A percentile compares a stretch with the other conserved stretches of the same genome.
These are phyloP conservation scores for Netelia virgata DNA, from an alignment of 2,888 invertebrate genomes.

Conservation along the genomic window DNA sequence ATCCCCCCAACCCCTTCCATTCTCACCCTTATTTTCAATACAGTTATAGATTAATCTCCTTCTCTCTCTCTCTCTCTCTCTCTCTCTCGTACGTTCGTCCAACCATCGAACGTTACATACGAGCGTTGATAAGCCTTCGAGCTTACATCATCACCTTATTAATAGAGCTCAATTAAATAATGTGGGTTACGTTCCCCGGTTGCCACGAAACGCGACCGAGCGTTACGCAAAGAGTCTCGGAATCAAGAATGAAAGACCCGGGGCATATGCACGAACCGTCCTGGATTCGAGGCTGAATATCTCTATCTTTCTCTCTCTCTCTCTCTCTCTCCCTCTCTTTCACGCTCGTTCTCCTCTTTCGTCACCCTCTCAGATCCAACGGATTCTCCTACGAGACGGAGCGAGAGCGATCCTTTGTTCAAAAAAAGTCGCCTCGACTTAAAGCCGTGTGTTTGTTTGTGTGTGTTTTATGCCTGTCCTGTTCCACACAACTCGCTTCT, in stretches of 20 bases:
- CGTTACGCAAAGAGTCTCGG: conserved; percentile 70
- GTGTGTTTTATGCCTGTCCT: not conserved
- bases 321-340: conserved; percentile 40
- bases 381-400: conserved; percentile 29
- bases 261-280: conserved; percentile 45
- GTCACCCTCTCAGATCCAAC: not conserved
- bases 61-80: conserved; percentile 6
- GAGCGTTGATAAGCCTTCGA: conserved; percentile 52
- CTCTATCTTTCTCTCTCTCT: conserved; percentile 9
- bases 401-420: conserved; percentile 59
- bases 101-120: conserved; percentile 20
- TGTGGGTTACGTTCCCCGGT: conserved; percentile 74
- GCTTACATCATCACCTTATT: conserved; percentile 75
- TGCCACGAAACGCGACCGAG: conserved; percentile 67
- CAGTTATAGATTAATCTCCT: not conserved
- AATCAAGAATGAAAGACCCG: conserved; percentile 46
- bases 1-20: too few relatives aligned
- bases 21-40: not conserved
- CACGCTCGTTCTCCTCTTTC: conserved; percentile 26
- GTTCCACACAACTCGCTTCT: conserved; percentile 1
- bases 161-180: conserved; percentile 78
- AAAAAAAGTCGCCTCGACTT: conserved; percentile 41
- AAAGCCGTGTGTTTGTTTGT: conserved; percentile 35
- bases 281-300: conserved; percentile 42
- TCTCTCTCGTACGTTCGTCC: conserved; percentile 10